Base-by-base conservation (phyloP, 1,140 invertebrate genomes). In the Drosophila parvula region DNA sequence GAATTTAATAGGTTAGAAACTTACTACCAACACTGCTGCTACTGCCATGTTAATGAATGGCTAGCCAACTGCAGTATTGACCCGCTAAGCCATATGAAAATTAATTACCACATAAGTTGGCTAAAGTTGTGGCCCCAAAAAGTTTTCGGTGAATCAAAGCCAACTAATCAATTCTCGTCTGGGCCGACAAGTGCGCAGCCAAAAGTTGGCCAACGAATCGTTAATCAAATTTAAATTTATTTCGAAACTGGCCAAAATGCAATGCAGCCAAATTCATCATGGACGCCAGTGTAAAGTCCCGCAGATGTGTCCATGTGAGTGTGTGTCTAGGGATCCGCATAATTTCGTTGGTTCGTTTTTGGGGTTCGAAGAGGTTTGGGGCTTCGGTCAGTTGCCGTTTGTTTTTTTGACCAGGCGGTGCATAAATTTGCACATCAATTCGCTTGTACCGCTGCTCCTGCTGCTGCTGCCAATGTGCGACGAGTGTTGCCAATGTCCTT, bases 211-310 rank as follows among this genome's bases (percentile, higher is more conserved):
- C 64, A 41, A 43, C 68, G 75, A 88, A 82, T 69, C 83, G 79
- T 88, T 77, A 79, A 86, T 79, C 83, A 88, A 88, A 88, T 79
- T 79, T 71, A 76, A 88, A 88, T 82, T 74, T 88, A 77, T 85
- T 81, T 71, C 62, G 36, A 28, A 60, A 65, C 62, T 64, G 68
- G 43, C 40, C 56, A 53, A 64, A 69, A 43, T 53, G 62, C 76
- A 71, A 43, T 40, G 40, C 45, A 59, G 40, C 58, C 58, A 69
- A 81, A 85, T 84, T 74, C 71, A 78, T 74, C 81, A 70, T 56
- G 30, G 47, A 10, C 16, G 16, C 27, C 27, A 27, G 16, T 74
- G 57, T 55, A 47, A 71, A 51, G 53, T 43, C 43, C 28, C 38
- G 53, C 79, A 76, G 65, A 85, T 68, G 65, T 67, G 62, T 32